Evolutionary conservation across 1,140 invertebrate species (phyloP).

Genomic region (Caenorhabditis remanei): DNA sequence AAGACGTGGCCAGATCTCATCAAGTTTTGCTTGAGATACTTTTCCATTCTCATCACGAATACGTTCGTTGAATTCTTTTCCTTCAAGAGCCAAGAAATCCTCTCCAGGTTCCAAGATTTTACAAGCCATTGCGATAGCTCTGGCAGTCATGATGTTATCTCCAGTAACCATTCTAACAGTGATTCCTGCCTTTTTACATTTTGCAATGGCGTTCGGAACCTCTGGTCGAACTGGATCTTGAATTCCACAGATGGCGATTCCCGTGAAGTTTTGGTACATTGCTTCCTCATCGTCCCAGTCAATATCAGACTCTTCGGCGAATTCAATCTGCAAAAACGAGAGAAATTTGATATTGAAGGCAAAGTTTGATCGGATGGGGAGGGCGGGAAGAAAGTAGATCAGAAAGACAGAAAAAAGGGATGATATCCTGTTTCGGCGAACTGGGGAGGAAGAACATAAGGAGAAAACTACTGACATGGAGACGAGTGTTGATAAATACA

Average conservation of each 20-base stretch:
- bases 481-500: constrained; percentile 25
- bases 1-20: constrained; percentile 91
- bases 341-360: not conserved
- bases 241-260: constrained; percentile 77
- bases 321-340: constrained; percentile 53
- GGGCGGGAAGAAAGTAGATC: constrained; percentile 19
- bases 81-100: constrained; percentile 92
- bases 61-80: constrained; percentile 95
- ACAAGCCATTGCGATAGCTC: constrained; percentile 78
- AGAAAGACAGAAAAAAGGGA: constrained; percentile 20
- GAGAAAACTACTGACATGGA: constrained; percentile 2
- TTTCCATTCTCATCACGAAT: constrained; percentile 84
- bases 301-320: constrained; percentile 65
- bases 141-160: constrained; percentile 78
- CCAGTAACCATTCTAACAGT: constrained; percentile 78
- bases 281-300: constrained; percentile 78
- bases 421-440: constrained; percentile 38
- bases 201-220: constrained; percentile 76
- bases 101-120: constrained; percentile 76
- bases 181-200: constrained; percentile 78
- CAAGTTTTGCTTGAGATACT: constrained; percentile 81
- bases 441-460: not conserved
- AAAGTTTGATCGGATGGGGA: not conserved
- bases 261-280: constrained; percentile 75
- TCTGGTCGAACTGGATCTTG: constrained; percentile 77